Conservation (phyloP, 2,888 invertebrate species). For the Ceramica pisi region DNA sequence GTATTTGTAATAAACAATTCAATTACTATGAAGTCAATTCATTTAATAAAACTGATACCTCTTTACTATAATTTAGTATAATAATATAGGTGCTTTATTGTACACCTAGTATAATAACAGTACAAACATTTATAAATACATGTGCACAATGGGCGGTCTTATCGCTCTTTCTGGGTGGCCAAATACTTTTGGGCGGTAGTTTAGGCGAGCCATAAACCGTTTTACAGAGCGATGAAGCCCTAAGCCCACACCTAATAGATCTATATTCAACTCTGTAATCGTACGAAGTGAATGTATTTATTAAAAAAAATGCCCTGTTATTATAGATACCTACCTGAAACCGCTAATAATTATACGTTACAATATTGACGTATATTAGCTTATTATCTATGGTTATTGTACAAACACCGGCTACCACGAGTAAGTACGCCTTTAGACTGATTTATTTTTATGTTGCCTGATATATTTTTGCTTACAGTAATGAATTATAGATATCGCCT, state of each 20-base stretch:
- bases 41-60: too few species aligned
- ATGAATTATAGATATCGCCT: slow-evolving; percentile 49
- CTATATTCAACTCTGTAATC: background rate
- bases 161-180: too few species aligned
- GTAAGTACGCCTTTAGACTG: slow-evolving; percentile 18
- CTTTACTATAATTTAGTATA: too few species aligned
- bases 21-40: too few species aligned
- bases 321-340: background rate
- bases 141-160: too few species aligned
- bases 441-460: slow-evolving; percentile 46
- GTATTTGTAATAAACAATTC: too few species aligned
- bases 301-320: slow-evolving; percentile 6
- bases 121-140: too few species aligned
- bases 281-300: background rate
- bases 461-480: slow-evolving; percentile 41
- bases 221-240: background rate
- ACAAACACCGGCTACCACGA: slow-evolving; percentile 11
- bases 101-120: too few species aligned
- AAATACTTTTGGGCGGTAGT: too few species aligned
- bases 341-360: slow-evolving; percentile 10
- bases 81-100: too few species aligned
- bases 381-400: slow-evolving; percentile 25
- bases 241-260: background rate
- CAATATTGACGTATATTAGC: slow-evolving; percentile 35
- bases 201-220: background rate